Evolutionary conservation across 2,888 invertebrate genomes (phyloP).

Genomic region (Rhopalosiphum nymphaeae): DNA sequence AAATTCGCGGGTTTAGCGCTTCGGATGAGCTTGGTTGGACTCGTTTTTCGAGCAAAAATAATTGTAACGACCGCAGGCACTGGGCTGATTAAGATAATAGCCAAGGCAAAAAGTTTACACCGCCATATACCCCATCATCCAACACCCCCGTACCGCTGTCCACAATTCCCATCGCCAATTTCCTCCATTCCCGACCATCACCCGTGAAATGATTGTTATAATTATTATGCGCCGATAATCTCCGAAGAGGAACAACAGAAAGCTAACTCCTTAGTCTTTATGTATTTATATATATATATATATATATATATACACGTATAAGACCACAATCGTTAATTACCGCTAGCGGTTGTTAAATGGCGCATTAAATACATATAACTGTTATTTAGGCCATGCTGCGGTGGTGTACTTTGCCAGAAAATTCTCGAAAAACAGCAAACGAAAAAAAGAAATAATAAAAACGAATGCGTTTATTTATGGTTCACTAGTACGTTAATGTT

Average conservation of each 20-base stretch:
- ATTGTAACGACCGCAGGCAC: conserved; percentile 64
- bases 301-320: neutral
- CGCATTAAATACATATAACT: conserved; percentile 59
- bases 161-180: neutral
- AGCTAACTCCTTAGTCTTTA: conserved; percentile 44
- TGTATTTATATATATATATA: neutral
- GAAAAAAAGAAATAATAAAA: conserved; percentile 30
- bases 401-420: conserved; percentile 40
- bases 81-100: conserved; percentile 64
- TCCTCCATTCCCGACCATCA: neutral
- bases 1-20: conserved; percentile 61
- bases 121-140: neutral
- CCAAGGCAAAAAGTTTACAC: conserved; percentile 59
- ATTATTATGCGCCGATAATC: conserved; percentile 64
- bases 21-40: conserved; percentile 59
- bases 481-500: conserved; percentile 35
- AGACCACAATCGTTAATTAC: conserved; percentile 62
- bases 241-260: conserved; percentile 50
- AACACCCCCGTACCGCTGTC: neutral
- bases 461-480: conserved; percentile 42
- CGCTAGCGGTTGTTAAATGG: conserved; percentile 58
- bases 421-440: conserved; percentile 20
- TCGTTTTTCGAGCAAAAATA: conserved; percentile 61
- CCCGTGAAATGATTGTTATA: conserved; percentile 46
- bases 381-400: conserved; percentile 29